phyloP scores from a whole-genome alignment of 2,113 vertebrate species.

The Cromileptes altivelis region DNA sequence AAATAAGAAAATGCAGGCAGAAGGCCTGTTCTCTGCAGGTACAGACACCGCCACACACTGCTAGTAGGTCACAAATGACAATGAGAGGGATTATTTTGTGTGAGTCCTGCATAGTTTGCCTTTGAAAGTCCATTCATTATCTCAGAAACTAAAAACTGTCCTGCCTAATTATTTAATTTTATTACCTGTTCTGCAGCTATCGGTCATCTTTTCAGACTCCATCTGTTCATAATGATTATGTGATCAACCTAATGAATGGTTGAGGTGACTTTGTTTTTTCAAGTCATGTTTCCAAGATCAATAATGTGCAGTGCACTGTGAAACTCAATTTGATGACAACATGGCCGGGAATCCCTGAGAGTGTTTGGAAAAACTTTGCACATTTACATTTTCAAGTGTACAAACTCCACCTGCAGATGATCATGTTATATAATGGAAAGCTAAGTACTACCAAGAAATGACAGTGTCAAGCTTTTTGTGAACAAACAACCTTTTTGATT shows the following conservation, averaged over 20 bases:
- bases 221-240: background rate
- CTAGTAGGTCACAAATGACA: too few relatives aligned
- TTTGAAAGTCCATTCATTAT: background rate
- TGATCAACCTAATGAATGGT: background rate
- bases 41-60: too few relatives aligned
- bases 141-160: background rate
- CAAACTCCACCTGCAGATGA: background rate
- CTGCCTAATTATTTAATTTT: background rate
- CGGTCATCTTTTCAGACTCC: background rate
- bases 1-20: too few relatives aligned
- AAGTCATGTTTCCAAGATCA: background rate
- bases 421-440: background rate
- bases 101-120: too few relatives aligned
- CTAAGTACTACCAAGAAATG: background rate
- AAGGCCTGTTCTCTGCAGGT: too few relatives aligned
- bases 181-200: background rate
- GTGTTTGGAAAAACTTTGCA: background rate
- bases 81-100: too few relatives aligned
- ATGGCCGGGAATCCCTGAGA: background rate
- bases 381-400: background rate
- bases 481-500: background rate
- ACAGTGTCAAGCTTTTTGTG: background rate
- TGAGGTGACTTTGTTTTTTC: background rate
- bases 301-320: background rate
- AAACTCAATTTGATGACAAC: background rate